A percentile compares a stretch with the other conserved stretches of the same genome.
phyloP scores from a whole-genome alignment of 1,140 invertebrate species.

The Aphelenchoides fujianensis region DNA sequence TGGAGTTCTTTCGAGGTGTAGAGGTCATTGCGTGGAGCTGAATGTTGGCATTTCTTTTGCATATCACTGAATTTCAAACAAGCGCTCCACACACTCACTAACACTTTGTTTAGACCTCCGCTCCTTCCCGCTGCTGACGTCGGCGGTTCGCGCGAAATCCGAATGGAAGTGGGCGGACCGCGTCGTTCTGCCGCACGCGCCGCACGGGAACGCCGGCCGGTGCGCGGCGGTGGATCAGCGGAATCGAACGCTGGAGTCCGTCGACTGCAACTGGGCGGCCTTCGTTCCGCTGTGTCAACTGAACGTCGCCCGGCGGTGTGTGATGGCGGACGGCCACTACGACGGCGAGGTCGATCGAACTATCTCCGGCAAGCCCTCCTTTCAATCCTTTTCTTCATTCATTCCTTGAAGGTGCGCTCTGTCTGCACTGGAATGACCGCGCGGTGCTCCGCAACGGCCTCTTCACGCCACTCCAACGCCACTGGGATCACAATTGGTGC shows the following conservation, averaged over 20 bases:
- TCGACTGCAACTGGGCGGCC: constrained; percentile 22
- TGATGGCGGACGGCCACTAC: constrained; percentile 20
- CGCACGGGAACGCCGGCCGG: not conserved
- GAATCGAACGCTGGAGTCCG: constrained; percentile 12
- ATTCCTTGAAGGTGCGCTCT: constrained; percentile 17
- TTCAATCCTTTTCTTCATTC: not conserved
- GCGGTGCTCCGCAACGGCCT: constrained; percentile 2
- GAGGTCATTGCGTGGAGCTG: too few relatives aligned
- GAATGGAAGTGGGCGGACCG: constrained; percentile 5
- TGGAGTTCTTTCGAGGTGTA: too few relatives aligned
- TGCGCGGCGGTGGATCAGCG: not conserved
- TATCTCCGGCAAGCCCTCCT: constrained; percentile 14
- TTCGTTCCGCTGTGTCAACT: constrained; percentile 30
- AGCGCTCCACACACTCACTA: too few relatives aligned
- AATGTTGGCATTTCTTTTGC: too few relatives aligned
- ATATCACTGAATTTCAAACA: too few relatives aligned
- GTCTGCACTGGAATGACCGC: constrained; percentile 33
- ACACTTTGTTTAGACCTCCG: not conserved
- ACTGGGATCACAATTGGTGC: constrained; percentile 33
- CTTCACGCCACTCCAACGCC: constrained; percentile 25
- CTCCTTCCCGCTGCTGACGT: not conserved
- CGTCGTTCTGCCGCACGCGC: not conserved
- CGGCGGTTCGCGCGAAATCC: not conserved
- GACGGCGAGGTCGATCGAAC: constrained; percentile 17
- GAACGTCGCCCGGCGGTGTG: constrained; percentile 27